Percentiles rank a stretch among this genome's conserved stretches.
These are phyloP conservation scores for Lanius ludovicianus DNA, from an alignment of 2,113 vertebrate species.

Conservation along the genomic window DNA sequence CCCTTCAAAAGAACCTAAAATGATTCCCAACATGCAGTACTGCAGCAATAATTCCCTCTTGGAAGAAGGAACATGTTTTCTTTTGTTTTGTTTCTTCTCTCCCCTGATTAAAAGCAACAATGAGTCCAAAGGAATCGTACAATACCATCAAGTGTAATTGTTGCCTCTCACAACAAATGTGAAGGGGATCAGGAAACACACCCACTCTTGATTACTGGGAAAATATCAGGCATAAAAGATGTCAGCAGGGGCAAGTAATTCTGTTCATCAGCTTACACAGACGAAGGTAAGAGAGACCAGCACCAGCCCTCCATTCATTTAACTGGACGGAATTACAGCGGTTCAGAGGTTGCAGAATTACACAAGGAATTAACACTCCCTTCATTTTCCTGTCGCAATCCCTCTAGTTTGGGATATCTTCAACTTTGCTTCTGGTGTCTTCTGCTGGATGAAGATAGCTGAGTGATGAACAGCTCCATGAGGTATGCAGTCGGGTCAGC, in stretches of 20 bases:
- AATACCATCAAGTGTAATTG: not conserved
- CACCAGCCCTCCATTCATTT: not conserved
- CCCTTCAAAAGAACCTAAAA: not conserved
- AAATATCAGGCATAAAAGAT: not conserved
- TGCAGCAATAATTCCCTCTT: not conserved
- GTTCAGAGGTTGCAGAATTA: conserved; percentile 34
- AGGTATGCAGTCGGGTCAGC: not conserved
- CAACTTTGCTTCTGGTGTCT: not conserved
- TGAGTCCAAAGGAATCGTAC: not conserved
- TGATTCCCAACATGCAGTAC: not conserved
- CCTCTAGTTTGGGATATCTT: not conserved
- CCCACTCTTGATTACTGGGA: conserved; percentile 13
- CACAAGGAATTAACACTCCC: conserved; percentile 24
- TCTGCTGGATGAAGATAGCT: not conserved
- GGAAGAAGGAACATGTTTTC: not conserved
- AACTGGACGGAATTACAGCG: conserved; percentile 4
- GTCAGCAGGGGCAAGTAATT: not conserved
- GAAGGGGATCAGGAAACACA: not conserved
- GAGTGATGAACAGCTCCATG: not conserved
- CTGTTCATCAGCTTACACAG: not conserved
- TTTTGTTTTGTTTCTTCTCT: not conserved
- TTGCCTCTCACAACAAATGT: not conserved
- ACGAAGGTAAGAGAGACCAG: not conserved
- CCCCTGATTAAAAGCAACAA: not conserved
- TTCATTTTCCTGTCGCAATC: conserved; percentile 1